Evolutionary conservation across 2,888 invertebrate genomes (phyloP).

Genomic region (Ectemnius continuus): DNA sequence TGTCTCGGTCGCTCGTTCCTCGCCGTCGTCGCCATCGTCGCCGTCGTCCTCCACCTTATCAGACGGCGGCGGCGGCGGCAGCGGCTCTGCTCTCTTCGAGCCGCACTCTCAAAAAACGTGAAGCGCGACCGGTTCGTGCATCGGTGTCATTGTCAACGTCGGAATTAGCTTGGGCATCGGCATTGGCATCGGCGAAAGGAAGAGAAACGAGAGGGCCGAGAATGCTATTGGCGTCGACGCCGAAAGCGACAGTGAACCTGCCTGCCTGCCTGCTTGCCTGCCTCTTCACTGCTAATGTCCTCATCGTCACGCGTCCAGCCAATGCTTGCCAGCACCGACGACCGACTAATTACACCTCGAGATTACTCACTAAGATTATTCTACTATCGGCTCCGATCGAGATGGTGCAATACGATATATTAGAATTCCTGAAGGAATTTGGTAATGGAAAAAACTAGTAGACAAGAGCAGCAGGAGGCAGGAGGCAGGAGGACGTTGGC

Average conservation of each 20-base stretch:
- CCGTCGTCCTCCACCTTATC: neutral
- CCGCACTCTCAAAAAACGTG: neutral
- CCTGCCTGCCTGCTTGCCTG: no score
- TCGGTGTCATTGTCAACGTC: constrained; percentile 5
- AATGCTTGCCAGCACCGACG: constrained; percentile 10
- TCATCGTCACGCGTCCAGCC: constrained; percentile 10
- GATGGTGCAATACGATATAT: neutral
- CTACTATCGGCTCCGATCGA: neutral
- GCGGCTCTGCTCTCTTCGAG: no score
- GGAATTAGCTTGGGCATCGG: constrained; percentile 23
- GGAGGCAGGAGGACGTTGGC: neutral
- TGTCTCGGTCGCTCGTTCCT: constrained; percentile 42
- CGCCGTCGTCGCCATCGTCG: constrained; percentile 12
- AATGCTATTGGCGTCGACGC: neutral
- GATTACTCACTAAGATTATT: neutral
- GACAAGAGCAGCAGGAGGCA: neutral
- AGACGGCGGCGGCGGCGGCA: no score
- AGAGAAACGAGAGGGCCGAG: no score
- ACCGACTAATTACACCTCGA: constrained; percentile 20
- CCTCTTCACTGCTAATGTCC: constrained; percentile 9
- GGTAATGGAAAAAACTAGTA: neutral
- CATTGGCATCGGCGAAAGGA: constrained; percentile 4
- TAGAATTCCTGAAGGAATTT: neutral
- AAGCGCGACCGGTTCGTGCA: neutral
- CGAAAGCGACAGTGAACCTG: constrained; percentile 24